Evolutionary conservation across 2,797 vertebrate species (phyloP), one percentile per base, ranked within the genome.

Genomic region (Melopsittacus undulatus): DNA sequence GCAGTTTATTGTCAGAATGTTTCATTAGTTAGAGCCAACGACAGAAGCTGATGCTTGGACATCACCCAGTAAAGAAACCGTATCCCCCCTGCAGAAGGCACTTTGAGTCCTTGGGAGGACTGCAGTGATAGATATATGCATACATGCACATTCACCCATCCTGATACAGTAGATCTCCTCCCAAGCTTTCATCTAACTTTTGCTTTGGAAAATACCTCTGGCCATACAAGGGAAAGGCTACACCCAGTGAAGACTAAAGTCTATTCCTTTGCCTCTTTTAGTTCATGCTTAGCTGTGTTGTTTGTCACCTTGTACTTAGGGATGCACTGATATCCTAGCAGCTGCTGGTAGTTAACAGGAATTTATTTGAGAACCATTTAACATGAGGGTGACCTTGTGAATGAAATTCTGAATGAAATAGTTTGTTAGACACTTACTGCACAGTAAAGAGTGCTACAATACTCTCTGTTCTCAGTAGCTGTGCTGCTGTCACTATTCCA

Each of bases 21-120:
- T 95, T 93, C 83, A 57, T 87, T 69, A 74, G 46, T 93, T 94
- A 77, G 94, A 87, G 52, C 40, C 83, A 82, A 48, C 0, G 1
- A 87, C 88, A 96, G 90, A 48, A 79, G 77, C 0, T 87, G 95
- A 48, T 95, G 95, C 87, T 90, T 97, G 95, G 95, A 89, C 92
- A 87, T 84, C 61, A 74, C 95, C 94, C 95, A 96, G 93, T 95
- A 57, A 80, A 89, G 96, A 96, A 97, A 97, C 45, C 22, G 9
- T 82, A 96, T 96, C 92, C 83, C 83, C 88, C 70, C 75, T 96
- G 61, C 95, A 94, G 85, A 96, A 96, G 89, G 92, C 46, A 0
- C 79, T 74, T 76, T 13, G 84, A 95, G 92, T 93, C 89, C 78
- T 80, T 92, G 94, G 87, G 77, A 92, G 51, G 74, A 40, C 85